Base-by-base conservation (phyloP, 2,113 vertebrate genomes). In the Hippocampus abdominalis region DNA sequence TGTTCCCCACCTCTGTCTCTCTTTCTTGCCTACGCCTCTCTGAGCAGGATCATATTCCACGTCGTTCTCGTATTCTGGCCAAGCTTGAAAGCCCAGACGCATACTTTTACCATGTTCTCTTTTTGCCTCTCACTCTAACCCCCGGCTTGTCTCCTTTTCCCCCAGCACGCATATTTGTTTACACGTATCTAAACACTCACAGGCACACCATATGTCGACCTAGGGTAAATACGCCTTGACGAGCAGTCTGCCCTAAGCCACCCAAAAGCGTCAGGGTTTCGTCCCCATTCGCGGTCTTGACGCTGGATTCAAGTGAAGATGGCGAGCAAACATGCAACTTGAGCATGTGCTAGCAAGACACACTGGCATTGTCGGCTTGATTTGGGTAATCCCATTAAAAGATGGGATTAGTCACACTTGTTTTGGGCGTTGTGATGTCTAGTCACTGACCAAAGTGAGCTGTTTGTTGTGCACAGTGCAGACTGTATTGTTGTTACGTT, bases 41-140 rank as follows among this genome's bases (percentile, higher is more conserved):
- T 90, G 91, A 91, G 86, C 80, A 89, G 76, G 90, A 88, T 87
- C 90, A 92, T 77, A 90, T 91, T 90, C 85, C 39, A 23, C 59
- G n/a, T 42, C 46, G 75, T 36, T 36, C 32, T 69, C 66, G 64
- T 46, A 70, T 74, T 87, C 81, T 77, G 51, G 72, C 70, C 76
- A 69, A 82, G 79, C 74, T 70, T 72, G 76, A 77, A 66, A 84
- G 77, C 71, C 73, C n/a, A 29, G 72, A 69, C 81, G 86, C 81
- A 87, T 72, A 68, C 79, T 83, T 84, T 84, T 73, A 73, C 75
- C 69, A 20, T 65, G 48, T 59, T 70, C 46, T 75, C 62, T 20
- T 25, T 56, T 63, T 63, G 70, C 4, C 48, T 40, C 20, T 48
- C 42, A 29, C 56, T 23, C 51, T 59, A 66, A 71, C 66, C 32